A percentile compares a stretch with the other conserved stretches of the same genome.
Conservation (phyloP, 2,113 vertebrate genomes). For the Ictalurus punctatus region DNA sequence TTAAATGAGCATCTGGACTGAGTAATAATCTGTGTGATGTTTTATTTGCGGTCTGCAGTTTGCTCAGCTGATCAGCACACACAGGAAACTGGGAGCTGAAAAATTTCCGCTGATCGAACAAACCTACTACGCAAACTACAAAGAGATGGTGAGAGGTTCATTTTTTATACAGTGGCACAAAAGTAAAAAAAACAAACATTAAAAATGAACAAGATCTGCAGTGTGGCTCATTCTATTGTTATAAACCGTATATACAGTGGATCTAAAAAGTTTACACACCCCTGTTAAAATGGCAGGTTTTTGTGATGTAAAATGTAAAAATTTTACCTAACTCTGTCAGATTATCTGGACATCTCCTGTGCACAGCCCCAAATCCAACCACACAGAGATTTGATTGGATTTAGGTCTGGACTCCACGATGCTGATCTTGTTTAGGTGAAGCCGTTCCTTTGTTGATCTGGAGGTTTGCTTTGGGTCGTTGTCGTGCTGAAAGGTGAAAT, state of each 20-base stretch:
- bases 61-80: conserved; percentile 89
- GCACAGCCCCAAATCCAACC: too few relatives aligned
- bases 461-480: too few relatives aligned
- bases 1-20: background rate
- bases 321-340: too few relatives aligned
- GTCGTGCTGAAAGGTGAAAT: too few relatives aligned
- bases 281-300: too few relatives aligned
- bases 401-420: too few relatives aligned
- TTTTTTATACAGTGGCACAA: background rate
- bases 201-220: background rate
- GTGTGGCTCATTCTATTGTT: background rate
- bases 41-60: conserved; percentile 78
- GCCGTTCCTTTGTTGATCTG: too few relatives aligned
- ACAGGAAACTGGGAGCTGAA: conserved; percentile 84
- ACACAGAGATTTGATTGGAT: too few relatives aligned
- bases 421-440: too few relatives aligned
- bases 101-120: conserved; percentile 96
- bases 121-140: conserved; percentile 94
- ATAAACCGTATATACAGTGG: background rate
- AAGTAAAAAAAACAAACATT: background rate
- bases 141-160: conserved; percentile 86
- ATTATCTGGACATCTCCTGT: too few relatives aligned
- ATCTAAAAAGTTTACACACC: too few relatives aligned
- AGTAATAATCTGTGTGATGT: background rate
- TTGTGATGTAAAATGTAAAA: too few relatives aligned